Percentiles rank a stretch among this genome's conserved stretches.
Evolutionary conservation across 2,888 invertebrate genomes (phyloP).

Genomic region (Phania funesta): DNA sequence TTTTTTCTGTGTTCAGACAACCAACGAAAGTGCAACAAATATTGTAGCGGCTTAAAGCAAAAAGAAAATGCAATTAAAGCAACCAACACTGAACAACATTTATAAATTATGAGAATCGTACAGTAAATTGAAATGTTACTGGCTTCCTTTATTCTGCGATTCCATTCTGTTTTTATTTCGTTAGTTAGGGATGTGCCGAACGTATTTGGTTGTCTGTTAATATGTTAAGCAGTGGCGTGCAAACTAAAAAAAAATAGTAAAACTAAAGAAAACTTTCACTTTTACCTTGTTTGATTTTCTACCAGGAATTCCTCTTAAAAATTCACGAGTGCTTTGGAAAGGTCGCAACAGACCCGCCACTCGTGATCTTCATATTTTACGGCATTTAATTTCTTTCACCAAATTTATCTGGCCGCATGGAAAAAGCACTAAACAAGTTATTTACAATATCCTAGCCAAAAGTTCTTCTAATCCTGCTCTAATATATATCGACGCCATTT

Average conservation of each 20-base stretch:
- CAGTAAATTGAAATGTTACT: slow-evolving; percentile 76
- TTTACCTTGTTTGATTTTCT: too few species aligned
- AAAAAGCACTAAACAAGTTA: too few species aligned
- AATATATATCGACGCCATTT: too few species aligned
- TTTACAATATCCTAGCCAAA: too few species aligned
- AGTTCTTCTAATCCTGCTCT: too few species aligned
- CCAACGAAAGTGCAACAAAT: slow-evolving; percentile 6
- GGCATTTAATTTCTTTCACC: too few species aligned
- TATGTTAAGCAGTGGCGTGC: background rate
- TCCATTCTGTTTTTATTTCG: slow-evolving; percentile 29
- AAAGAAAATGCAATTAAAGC: background rate
- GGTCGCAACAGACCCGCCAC: too few species aligned
- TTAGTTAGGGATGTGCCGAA: slow-evolving; percentile 26
- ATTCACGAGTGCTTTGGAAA: too few species aligned
- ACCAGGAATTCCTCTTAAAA: too few species aligned
- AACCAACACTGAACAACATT: slow-evolving; percentile 67
- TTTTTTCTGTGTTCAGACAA: slow-evolving; percentile 12
- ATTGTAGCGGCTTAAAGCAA: background rate
- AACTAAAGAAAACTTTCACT: too few species aligned
- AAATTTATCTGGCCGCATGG: too few species aligned
- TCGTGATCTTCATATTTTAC: too few species aligned
- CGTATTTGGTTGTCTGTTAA: slow-evolving; percentile 40
- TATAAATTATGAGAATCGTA: slow-evolving; percentile 77
- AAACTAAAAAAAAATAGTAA: background rate
- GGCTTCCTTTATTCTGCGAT: slow-evolving; percentile 46